Percentiles rank a stretch among this genome's conserved stretches.
Evolutionary conservation across 2,797 vertebrate genomes (phyloP).

Genomic region (Catamblyrhynchus diadema): DNA sequence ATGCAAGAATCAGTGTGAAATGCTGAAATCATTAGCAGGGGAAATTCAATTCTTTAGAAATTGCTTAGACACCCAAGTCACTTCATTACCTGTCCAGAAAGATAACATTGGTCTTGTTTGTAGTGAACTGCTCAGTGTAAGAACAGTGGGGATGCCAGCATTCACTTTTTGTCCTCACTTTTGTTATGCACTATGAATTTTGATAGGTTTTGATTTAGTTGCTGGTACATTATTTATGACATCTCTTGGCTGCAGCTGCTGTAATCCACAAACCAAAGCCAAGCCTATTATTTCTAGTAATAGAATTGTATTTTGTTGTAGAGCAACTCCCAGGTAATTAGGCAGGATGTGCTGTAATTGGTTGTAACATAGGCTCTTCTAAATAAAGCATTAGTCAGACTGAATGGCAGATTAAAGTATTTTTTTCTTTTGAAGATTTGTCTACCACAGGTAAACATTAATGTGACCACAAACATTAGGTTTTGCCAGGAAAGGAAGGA

Average conservation of each 20-base stretch:
- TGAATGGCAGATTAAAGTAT: background rate
- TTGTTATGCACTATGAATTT: constrained; percentile 15
- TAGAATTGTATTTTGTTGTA: constrained; percentile 21
- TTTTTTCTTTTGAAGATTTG: background rate
- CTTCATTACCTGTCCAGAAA: constrained; percentile 7
- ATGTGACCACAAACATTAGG: background rate
- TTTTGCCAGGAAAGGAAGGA: background rate
- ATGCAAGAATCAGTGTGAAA: background rate
- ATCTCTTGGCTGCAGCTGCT: constrained; percentile 30
- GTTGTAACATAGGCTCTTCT: background rate
- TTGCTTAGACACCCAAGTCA: background rate
- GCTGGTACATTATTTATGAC: constrained; percentile 52
- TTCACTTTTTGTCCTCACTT: constrained; percentile 37
- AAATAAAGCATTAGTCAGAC: background rate
- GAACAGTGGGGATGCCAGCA: background rate
- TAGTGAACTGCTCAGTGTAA: background rate
- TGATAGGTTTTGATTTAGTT: constrained; percentile 50
- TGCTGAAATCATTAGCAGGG: background rate
- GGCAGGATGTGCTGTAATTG: constrained; percentile 1
- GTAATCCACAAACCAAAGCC: constrained; percentile 28
- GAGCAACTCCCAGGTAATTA: constrained; percentile 32
- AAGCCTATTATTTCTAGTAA: constrained; percentile 29
- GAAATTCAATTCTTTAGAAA: background rate
- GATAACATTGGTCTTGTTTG: background rate
- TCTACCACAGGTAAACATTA: background rate